A percentile compares a stretch with the other conserved stretches of the same genome.
Conservation (phyloP, 2,888 invertebrate genomes). For the Dorcus parallelipipedus region DNA sequence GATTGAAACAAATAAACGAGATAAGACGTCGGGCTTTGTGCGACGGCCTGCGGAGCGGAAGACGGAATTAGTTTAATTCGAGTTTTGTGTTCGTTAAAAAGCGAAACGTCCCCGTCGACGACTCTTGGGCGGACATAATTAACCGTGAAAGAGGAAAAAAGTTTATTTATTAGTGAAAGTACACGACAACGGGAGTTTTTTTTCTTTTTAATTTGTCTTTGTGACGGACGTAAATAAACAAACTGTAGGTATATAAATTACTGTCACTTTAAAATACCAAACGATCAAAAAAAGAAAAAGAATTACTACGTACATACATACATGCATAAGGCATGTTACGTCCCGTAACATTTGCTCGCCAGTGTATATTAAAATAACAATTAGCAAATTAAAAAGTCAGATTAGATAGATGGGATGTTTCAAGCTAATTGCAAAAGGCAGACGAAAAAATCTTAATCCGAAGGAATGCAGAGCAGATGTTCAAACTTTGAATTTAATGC, state of each 20-base stretch:
- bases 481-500: too few species aligned
- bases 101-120: slow-evolving; percentile 3
- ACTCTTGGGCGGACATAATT: slow-evolving; percentile 6
- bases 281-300: too few species aligned
- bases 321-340: too few species aligned
- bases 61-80: slow-evolving; percentile 15
- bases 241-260: background rate
- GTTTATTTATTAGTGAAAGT: slow-evolving; percentile 10
- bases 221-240: slow-evolving; percentile 5
- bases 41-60: background rate
- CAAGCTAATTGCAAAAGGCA: too few species aligned
- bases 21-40: slow-evolving; percentile 14
- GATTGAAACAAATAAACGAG: slow-evolving; percentile 20
- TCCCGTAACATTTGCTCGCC: too few species aligned
- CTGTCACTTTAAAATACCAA: too few species aligned
- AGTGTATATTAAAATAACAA: too few species aligned
- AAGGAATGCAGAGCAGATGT: too few species aligned
- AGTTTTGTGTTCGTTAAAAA: slow-evolving; percentile 14
- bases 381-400: too few species aligned
- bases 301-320: too few species aligned
- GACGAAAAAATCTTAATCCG: too few species aligned
- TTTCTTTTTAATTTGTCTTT: slow-evolving; percentile 8
- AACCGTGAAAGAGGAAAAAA: slow-evolving; percentile 1
- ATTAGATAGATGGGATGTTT: too few species aligned
- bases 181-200: slow-evolving; percentile 9